A percentile compares a stretch with the other conserved stretches of the same genome.
Conservation (phyloP, 2,888 invertebrate species). For the Ophraella communa region DNA sequence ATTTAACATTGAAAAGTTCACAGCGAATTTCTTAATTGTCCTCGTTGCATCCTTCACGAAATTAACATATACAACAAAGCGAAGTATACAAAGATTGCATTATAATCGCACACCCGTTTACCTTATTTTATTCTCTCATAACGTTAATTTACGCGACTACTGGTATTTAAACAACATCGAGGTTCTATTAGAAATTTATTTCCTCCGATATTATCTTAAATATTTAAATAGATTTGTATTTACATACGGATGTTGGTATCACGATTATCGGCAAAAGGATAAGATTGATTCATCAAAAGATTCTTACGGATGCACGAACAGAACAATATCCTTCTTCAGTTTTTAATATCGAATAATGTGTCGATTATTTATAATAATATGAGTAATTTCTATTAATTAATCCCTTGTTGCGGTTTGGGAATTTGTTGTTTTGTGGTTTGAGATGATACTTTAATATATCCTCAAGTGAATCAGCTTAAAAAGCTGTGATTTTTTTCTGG, state of each 20-base stretch:
- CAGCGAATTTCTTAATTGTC: not conserved
- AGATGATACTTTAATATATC: not conserved
- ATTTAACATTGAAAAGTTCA: not conserved
- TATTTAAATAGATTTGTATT: constrained; percentile 5
- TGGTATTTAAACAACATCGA: constrained; percentile 43
- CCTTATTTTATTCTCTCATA: constrained; percentile 18
- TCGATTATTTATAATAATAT: not conserved
- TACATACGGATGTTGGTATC: constrained; percentile 33
- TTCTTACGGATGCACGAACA: not conserved
- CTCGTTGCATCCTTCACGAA: not conserved
- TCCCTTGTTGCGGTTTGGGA: not conserved
- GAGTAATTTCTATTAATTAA: not conserved
- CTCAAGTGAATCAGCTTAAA: not conserved
- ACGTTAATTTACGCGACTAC: constrained; percentile 37
- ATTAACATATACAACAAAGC: constrained; percentile 16
- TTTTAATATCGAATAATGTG: not conserved
- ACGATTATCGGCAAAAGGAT: constrained; percentile 24
- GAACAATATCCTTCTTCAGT: not conserved
- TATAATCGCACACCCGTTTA: constrained; percentile 13
- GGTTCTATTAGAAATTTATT: constrained; percentile 39
- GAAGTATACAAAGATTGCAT: constrained; percentile 3
- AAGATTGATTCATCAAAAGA: constrained; percentile 16
- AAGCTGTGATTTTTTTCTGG: too few species aligned
- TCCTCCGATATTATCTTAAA: constrained; percentile 25
- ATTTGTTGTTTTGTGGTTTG: not conserved